Conservation (phyloP, 2,888 invertebrate genomes). For the Mythimna pallens region DNA sequence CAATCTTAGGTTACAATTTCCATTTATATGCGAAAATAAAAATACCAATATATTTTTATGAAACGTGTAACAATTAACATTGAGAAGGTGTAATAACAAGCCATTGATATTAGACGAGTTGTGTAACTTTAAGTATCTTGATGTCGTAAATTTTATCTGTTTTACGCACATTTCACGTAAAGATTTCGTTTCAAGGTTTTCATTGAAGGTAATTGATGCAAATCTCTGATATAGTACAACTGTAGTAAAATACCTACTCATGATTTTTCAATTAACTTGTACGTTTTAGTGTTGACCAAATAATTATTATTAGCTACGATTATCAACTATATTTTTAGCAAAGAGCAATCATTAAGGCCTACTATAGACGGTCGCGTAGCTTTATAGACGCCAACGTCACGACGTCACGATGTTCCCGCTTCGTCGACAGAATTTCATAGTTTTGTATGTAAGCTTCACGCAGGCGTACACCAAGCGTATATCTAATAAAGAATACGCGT, state of each 20-base stretch:
- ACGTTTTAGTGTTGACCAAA: neutral
- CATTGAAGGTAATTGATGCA: slow-evolving; percentile 20
- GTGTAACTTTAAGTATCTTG: slow-evolving; percentile 2
- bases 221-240: slow-evolving; percentile 10
- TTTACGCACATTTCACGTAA: neutral
- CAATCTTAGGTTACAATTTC: slow-evolving; percentile 10
- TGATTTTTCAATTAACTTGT: neutral
- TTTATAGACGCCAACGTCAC: too few species aligned
- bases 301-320: neutral
- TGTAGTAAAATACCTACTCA: neutral
- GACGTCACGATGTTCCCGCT: too few species aligned
- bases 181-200: slow-evolving; percentile 25
- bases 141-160: slow-evolving; percentile 8
- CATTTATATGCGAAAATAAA: slow-evolving; percentile 61
- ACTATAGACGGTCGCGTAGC: too few species aligned
- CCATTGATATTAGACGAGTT: neutral
- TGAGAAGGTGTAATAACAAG: slow-evolving; percentile 15
- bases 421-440: too few species aligned
- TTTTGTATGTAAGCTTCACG: too few species aligned
- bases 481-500: too few species aligned
- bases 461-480: too few species aligned
- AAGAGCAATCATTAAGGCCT: neutral
- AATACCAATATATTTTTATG: slow-evolving; percentile 46
- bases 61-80: slow-evolving; percentile 38
- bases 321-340: neutral